Base-by-base conservation (phyloP, 2,113 vertebrate species). In the Hypanus sabinus region DNA sequence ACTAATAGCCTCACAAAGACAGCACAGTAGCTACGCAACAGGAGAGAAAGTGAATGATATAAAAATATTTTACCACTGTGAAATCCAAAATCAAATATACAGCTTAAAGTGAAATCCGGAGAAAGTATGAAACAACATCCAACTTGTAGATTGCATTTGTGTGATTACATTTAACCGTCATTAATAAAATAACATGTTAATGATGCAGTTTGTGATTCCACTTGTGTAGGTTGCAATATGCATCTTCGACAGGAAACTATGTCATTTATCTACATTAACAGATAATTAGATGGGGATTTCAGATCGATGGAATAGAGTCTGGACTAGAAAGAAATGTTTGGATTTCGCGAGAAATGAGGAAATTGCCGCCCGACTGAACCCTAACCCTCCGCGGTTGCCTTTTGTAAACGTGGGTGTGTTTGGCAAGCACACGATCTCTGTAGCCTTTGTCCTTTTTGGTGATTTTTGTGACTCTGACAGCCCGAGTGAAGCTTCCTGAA, bases 381-480 rank as follows among this genome's bases (percentile, higher is more conserved):
- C 90, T 65, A n/a, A n/a, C 62, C 62, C n/a, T 33, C 85, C 30
- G 30, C 27, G 20, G 70, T 71, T 92, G 65, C 38, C 68, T 90
- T 6, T 90, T 65, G 30, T 65, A 3, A 90, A 30, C 20, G 60
- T 65, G 60, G 16, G 6, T 20, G 22, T 38, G 90, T 9, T 33
- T 71, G 90, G 38, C 14, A 36, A 46, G 20, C 20, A 27, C 65
- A 5, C 2, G 12, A 10, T 92, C 88, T 71, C 65, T 33, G 55
- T n/a, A 1, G 30, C 57, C 88, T 38, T 14, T 68, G 57, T 20
- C 8, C 33, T 92, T 91, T 24, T 60, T 65, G 87, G 30, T n/a
- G 70, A 92, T 87, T 81, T 94, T 85, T 62, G 70, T 55, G 55
- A 75, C 75, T 68, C 83, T 81, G 94, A 94, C 94, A 94, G 73